phyloP scores from a whole-genome alignment of 2,113 vertebrate species.

The Dromas ardeola region DNA sequence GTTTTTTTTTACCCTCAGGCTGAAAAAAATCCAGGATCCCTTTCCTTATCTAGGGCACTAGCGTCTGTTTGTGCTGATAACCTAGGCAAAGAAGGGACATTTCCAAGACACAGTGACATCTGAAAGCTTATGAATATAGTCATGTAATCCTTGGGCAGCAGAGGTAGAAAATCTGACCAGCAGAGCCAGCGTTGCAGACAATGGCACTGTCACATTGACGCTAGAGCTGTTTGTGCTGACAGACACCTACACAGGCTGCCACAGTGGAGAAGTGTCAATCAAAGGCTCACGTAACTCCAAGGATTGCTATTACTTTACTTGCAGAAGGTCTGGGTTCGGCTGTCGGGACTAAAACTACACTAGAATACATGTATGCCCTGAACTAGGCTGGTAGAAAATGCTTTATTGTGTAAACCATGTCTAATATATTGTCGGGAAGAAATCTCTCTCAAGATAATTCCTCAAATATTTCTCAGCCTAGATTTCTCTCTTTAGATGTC shows the following conservation, averaged over 20 bases:
- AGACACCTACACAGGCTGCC: neutral
- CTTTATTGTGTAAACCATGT: neutral
- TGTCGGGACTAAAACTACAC: neutral
- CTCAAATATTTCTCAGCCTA: conserved; percentile 35
- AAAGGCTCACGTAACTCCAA: neutral
- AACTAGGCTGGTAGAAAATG: neutral
- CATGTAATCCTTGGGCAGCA: neutral
- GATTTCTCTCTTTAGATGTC: conserved; percentile 49
- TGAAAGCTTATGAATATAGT: neutral
- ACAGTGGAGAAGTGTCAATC: neutral
- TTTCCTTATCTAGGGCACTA: neutral
- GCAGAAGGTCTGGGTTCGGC: neutral
- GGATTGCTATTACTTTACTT: neutral
- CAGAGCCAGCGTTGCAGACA: neutral
- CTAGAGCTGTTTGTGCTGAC: neutral
- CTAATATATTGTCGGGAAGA: neutral
- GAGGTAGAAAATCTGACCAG: neutral
- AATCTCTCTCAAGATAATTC: conserved; percentile 22
- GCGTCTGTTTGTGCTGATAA: neutral
- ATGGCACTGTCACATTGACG: neutral
- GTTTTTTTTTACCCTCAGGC: neutral
- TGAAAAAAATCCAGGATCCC: neutral
- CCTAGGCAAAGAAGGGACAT: neutral
- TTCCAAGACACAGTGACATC: neutral
- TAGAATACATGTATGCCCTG: neutral